Percentiles rank a stretch among this genome's conserved stretches.
Evolutionary conservation across 2,797 vertebrate genomes (phyloP).

Genomic region (Cynopterus sphinx): DNA sequence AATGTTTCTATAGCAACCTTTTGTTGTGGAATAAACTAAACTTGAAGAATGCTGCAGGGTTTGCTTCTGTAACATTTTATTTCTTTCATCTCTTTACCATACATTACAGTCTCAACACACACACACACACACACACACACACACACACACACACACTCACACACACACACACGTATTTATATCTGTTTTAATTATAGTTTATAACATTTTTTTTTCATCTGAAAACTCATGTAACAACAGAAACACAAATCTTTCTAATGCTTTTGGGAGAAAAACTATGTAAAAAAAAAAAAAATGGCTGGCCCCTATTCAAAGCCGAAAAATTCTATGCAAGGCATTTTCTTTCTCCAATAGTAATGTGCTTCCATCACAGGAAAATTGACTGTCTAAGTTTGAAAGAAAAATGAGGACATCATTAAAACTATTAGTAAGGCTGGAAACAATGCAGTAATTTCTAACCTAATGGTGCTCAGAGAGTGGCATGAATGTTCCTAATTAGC

Average conservation of each 20-base stretch:
- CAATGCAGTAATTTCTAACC: conserved; percentile 10
- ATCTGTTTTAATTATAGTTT: background rate
- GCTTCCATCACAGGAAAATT: conserved; percentile 30
- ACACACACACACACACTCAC: too few relatives aligned
- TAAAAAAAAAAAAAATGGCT: background rate
- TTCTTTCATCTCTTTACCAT: conserved; percentile 43
- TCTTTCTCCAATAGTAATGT: background rate
- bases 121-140: too few relatives aligned
- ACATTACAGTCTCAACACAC: background rate
- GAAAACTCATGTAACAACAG: background rate
- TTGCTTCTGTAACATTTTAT: background rate
- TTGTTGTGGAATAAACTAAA: conserved; percentile 65
- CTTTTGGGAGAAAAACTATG: background rate
- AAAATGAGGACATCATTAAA: conserved; percentile 54
- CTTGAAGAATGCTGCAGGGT: conserved; percentile 56
- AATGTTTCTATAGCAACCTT: conserved; percentile 72
- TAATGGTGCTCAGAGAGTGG: background rate
- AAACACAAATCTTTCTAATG: conserved; percentile 1
- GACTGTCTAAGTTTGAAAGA: background rate
- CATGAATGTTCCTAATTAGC: background rate
- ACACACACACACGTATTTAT: too few relatives aligned
- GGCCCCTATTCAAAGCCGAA: background rate
- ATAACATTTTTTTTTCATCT: background rate
- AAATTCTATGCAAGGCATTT: background rate
- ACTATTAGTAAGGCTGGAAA: conserved; percentile 28